Evolutionary conservation across 1,140 invertebrate genomes (phyloP).

Genomic region (Drosophila mayri): DNA sequence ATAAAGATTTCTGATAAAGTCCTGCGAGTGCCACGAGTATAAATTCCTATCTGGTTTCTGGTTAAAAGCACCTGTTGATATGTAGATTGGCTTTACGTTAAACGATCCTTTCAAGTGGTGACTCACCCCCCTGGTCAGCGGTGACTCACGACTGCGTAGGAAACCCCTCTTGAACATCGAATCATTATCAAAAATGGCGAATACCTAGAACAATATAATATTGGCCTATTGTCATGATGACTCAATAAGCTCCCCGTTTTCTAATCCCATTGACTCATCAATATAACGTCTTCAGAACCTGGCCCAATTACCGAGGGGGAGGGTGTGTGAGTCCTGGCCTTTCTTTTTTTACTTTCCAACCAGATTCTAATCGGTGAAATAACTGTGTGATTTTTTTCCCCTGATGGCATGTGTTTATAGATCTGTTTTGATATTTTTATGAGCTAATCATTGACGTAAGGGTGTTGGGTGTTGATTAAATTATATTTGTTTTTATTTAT

Average conservation of each 20-base stretch:
- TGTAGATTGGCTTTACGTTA: background rate
- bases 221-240: conserved; percentile 40
- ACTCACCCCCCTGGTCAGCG: conserved; percentile 23
- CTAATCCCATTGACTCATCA: conserved; percentile 43
- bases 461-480: conserved; percentile 21
- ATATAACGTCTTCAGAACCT: conserved; percentile 13
- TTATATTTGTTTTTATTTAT: background rate
- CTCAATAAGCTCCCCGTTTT: conserved; percentile 25
- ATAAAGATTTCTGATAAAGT: background rate
- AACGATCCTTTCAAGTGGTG: conserved; percentile 49
- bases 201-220: conserved; percentile 39
- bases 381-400: conserved; percentile 25
- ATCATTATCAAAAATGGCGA: conserved; percentile 40
- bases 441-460: conserved; percentile 32
- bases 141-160: conserved; percentile 57
- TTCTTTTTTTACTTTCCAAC: background rate
- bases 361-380: conserved; percentile 21
- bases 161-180: conserved; percentile 57
- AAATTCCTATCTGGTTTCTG: conserved; percentile 3
- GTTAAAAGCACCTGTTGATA: conserved; percentile 13
- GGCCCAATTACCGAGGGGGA: background rate
- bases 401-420: conserved; percentile 36
- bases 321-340: conserved; percentile 1
- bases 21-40: background rate
- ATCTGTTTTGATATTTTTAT: conserved; percentile 31